phyloP scores from a whole-genome alignment of 2,113 vertebrate genomes.

The Podiceps cristatus region DNA sequence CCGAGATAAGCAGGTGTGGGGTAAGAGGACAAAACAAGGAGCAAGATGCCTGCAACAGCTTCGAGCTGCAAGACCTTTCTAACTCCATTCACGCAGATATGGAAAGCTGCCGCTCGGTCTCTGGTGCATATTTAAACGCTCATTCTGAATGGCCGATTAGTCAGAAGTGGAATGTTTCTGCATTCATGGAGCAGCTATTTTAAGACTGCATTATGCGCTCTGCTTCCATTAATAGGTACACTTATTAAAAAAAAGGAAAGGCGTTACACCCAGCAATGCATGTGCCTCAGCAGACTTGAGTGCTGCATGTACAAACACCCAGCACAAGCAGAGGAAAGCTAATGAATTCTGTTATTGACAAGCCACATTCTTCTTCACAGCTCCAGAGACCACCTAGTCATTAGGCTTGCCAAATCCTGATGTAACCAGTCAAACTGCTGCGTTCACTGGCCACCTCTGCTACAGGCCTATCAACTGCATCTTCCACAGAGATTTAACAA shows the following conservation, averaged over 20 bases:
- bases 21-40: neutral
- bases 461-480: neutral
- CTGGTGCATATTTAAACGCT: slow-evolving; percentile 51
- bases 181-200: slow-evolving; percentile 65
- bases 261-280: neutral
- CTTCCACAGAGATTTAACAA: neutral
- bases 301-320: neutral
- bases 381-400: neutral
- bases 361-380: neutral
- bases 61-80: neutral
- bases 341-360: neutral
- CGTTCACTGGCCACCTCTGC: neutral
- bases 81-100: neutral
- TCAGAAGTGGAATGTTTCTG: slow-evolving; percentile 53
- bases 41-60: neutral
- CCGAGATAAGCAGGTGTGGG: neutral
- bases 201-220: slow-evolving; percentile 47
- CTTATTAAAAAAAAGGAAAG: neutral
- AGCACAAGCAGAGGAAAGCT: neutral
- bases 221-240: slow-evolving; percentile 63
- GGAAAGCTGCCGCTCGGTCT: neutral
- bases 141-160: slow-evolving; percentile 59
- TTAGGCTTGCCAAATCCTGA: neutral
- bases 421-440: neutral
- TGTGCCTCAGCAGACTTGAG: neutral